A percentile compares a stretch with the other conserved stretches of the same genome.
Conservation (phyloP, 64 coral and sea anemone species). For the Cladopsammia gracilis region DNA sequence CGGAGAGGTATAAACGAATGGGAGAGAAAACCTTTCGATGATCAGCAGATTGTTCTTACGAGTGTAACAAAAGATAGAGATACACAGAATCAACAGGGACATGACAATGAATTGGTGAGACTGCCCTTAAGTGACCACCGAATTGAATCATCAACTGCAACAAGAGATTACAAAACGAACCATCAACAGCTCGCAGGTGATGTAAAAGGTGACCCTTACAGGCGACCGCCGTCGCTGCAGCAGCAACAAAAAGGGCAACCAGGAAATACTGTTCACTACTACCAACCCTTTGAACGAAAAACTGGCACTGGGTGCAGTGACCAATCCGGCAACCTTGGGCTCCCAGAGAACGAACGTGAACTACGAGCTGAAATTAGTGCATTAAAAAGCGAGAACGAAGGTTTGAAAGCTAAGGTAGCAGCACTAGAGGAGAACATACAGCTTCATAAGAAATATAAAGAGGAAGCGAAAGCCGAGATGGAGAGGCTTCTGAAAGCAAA, state of each 20-base stretch:
- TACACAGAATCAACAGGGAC: not conserved
- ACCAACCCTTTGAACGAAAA: not conserved
- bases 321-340: not conserved
- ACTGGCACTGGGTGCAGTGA: not conserved
- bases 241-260: not conserved
- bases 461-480: constrained; percentile 83
- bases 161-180: not conserved
- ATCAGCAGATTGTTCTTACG: not conserved
- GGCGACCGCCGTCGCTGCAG: not conserved
- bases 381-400: constrained; percentile 86
- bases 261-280: not conserved
- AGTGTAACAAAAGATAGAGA: not conserved
- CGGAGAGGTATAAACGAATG: too few species aligned
- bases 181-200: not conserved
- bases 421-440: constrained; percentile 95
- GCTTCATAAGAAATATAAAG: constrained; percentile 89
- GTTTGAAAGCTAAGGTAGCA: constrained; percentile 85
- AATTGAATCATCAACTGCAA: not conserved
- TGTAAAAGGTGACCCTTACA: not conserved
- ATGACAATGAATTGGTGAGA: not conserved
- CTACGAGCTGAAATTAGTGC: constrained; percentile 71
- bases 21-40: too few species aligned
- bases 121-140: not conserved
- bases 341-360: constrained; percentile 46
- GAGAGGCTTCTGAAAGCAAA: constrained; percentile 84